Evolutionary conservation across 1,140 invertebrate genomes (phyloP), one percentile per base, ranked within the genome.

Genomic region (Lucilia sericata): DNA sequence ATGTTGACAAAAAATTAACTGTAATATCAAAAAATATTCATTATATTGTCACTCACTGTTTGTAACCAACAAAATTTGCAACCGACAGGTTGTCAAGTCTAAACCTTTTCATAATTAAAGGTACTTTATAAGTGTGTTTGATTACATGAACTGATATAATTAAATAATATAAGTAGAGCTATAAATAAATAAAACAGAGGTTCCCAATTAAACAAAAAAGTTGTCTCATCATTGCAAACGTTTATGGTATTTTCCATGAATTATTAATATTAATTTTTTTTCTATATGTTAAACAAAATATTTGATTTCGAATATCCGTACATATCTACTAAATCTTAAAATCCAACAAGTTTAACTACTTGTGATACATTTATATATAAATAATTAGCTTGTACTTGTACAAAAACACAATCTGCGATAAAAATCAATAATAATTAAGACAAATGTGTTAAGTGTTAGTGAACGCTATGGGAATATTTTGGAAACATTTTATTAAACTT

Each of bases 401-500:
- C 4, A 60, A 1, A n/a, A n/a, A 7, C 17, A 5, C 0, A 21
- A 17, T 14, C 17, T 21, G 60, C 60, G 2, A 70, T 21, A 70
- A 19, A 70, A 70, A 70, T 70, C 9, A 21, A 70, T 70, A 70
- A 70, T 70, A 70, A 70, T 70, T 70, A 70, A n/a, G n/a, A n/a
- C n/a, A n/a, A 70, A 17, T 21, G 65, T 70, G 65, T 25, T 70
- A 70, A n/a, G 12, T 70, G 21, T 21, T 70, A 25, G 10, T 25
- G 65, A n/a, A 2, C 5, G 55, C 13, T 5, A 60, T 70, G 65
- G 65, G 65, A 70, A 70, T 70, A 70, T 17, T 55, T 17, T 21
- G n/a, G 19, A 21, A 19, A 21, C 8, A 70, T 17, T 19, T 60
- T n/a, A 60, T n/a, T n/a, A 70, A 70, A 70, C 65, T 70, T 70